Conservation (phyloP, 2,113 vertebrate genomes). For the Psittacara wagleri region DNA sequence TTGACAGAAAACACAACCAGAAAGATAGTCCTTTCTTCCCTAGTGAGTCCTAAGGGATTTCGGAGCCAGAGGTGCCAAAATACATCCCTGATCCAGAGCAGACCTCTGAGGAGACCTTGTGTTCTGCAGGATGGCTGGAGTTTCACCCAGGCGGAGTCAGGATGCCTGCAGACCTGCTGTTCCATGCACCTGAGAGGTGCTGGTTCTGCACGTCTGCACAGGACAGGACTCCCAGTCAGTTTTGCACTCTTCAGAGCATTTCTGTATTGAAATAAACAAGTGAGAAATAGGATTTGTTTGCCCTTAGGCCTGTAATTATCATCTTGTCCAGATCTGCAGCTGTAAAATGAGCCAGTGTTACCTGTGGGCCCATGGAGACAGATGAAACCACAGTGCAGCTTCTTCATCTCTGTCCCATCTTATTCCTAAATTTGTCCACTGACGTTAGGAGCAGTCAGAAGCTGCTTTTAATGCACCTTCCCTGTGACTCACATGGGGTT, state of each 20-base stretch:
- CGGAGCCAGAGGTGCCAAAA: background rate
- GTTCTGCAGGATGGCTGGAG: background rate
- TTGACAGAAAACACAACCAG: background rate
- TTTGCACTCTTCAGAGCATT: background rate
- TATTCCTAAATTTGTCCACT: background rate
- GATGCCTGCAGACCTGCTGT: too few relatives aligned
- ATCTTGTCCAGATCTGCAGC: background rate
- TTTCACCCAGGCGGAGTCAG: background rate
- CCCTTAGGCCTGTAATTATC: background rate
- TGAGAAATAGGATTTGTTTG: background rate
- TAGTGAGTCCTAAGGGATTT: background rate
- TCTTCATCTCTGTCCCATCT: background rate
- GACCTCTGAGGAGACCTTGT: background rate
- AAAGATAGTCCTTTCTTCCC: background rate
- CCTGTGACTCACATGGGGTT: rapidly evolving
- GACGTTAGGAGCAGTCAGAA: background rate
- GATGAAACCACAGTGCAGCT: background rate
- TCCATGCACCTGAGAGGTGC: background rate
- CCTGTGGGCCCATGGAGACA: background rate
- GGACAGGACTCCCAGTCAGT: background rate
- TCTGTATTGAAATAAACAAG: background rate
- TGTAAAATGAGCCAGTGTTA: background rate
- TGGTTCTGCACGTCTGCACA: background rate
- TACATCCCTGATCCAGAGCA: background rate
- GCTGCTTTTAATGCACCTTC: background rate